Conservation (phyloP, 1,140 invertebrate genomes). For the Drosophila paulistorum region DNA sequence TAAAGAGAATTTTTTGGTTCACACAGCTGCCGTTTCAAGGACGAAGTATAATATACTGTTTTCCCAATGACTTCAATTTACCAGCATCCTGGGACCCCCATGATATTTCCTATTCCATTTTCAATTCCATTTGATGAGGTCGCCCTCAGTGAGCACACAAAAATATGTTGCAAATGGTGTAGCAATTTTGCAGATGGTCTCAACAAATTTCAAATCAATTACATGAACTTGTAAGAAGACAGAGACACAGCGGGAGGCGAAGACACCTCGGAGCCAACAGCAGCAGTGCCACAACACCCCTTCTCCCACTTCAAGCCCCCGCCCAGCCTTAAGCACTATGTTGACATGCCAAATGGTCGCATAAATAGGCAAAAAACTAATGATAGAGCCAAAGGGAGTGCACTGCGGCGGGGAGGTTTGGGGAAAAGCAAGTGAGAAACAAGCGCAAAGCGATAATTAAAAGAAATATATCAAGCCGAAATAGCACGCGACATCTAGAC, state of each 20-base stretch:
- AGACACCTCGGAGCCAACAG: slow-evolving; percentile 57
- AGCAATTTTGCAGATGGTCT: slow-evolving; percentile 44
- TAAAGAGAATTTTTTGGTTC: slow-evolving; percentile 2
- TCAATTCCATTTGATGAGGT: slow-evolving; percentile 4
- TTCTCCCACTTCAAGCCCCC: background rate
- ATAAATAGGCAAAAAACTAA: slow-evolving; percentile 45
- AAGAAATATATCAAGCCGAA: slow-evolving; percentile 44
- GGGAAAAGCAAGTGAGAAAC: slow-evolving; percentile 15
- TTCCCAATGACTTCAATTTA: background rate
- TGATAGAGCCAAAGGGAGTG: slow-evolving; percentile 16
- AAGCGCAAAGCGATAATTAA: slow-evolving; percentile 47
- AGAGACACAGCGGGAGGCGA: slow-evolving; percentile 26
- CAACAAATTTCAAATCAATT: slow-evolving; percentile 38
- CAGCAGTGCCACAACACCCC: slow-evolving; percentile 15
- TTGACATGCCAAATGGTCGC: slow-evolving; percentile 59
- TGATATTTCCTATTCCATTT: background rate
- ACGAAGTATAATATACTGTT: background rate
- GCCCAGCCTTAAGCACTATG: slow-evolving; percentile 25
- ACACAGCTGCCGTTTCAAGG: background rate
- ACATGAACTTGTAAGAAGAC: slow-evolving; percentile 21
- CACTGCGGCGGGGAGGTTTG: background rate
- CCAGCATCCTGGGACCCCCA: background rate
- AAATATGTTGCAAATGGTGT: slow-evolving; percentile 10
- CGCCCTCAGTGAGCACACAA: background rate
- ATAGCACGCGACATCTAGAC: slow-evolving; percentile 59